These are phyloP conservation scores for Leptopilina clavipes DNA, from an alignment of 1,140 invertebrate genomes.

Conservation along the genomic window DNA sequence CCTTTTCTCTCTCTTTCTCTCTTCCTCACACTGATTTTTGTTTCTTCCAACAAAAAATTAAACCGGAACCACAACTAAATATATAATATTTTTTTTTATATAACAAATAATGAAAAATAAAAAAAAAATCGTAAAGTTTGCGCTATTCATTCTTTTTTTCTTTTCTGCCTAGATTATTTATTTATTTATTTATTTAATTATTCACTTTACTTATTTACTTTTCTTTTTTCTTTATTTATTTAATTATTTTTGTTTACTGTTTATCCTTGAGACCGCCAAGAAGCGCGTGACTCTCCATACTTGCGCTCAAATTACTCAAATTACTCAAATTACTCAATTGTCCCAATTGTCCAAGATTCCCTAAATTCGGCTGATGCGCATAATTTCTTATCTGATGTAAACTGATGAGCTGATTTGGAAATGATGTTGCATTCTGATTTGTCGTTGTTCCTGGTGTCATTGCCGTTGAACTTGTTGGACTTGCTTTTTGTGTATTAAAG, in stretches of 20 bases:
- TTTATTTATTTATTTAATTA: no score
- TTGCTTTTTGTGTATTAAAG: slow-evolving; percentile 81
- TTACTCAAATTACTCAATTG: slow-evolving; percentile 70
- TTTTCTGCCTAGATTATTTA: neutral
- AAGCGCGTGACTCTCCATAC: slow-evolving; percentile 70
- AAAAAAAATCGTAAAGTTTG: neutral
- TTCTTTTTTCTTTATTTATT: no score
- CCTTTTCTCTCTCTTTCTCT: no score
- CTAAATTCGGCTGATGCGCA: slow-evolving; percentile 88
- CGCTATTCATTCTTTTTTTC: neutral
- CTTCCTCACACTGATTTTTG: no score
- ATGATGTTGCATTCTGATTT: slow-evolving; percentile 81
- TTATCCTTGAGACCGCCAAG: slow-evolving; percentile 71
- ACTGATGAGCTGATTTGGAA: slow-evolving; percentile 96
- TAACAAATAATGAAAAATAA: no score
- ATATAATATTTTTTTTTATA: no score
- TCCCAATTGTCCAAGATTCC: slow-evolving; percentile 70
- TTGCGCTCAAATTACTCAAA: slow-evolving; percentile 68
- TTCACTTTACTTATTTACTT: no score
- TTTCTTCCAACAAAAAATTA: no score
- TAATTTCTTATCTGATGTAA: slow-evolving; percentile 98
- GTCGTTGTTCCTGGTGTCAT: slow-evolving; percentile 63
- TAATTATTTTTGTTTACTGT: slow-evolving; percentile 57
- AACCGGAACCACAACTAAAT: no score
- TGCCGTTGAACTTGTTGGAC: slow-evolving; percentile 58